Conservation (phyloP, 2,888 invertebrate species). For the Netelia fuscicornis region DNA sequence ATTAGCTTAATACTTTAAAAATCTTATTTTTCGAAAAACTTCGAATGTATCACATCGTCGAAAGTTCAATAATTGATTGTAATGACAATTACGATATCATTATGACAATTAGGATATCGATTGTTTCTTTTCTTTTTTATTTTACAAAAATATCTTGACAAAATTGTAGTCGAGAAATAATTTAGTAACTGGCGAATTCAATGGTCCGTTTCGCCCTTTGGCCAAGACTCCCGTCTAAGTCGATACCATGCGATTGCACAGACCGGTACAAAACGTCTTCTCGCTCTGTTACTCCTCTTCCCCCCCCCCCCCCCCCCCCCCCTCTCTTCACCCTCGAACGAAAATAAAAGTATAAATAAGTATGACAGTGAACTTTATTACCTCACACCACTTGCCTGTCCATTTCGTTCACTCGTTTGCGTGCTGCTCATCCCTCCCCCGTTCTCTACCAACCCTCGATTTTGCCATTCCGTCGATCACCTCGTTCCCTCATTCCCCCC, state of each 20-base stretch:
- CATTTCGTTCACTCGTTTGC: constrained; percentile 42
- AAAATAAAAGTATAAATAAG: constrained; percentile 66
- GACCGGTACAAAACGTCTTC: constrained; percentile 28
- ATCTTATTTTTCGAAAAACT: too few species aligned
- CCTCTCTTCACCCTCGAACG: neutral
- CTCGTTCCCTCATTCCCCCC: constrained; percentile 6
- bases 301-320: neutral
- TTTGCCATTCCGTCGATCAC: constrained; percentile 44
- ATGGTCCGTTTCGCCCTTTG: too few species aligned
- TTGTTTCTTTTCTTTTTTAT: neutral
- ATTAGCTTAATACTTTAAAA: too few species aligned
- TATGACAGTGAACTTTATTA: constrained; percentile 80
- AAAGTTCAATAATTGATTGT: too few species aligned
- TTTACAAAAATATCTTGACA: neutral
- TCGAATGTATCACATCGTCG: too few species aligned
- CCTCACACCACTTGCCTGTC: constrained; percentile 65
- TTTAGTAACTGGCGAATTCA: too few species aligned
- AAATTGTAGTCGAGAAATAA: too few species aligned
- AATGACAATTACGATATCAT: too few species aligned
- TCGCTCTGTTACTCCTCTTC: neutral
- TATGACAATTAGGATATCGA: neutral
- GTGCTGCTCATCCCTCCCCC: constrained; percentile 34
- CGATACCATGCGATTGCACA: constrained; percentile 3
- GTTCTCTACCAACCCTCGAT: neutral
- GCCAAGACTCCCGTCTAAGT: too few species aligned